A percentile compares a stretch with the other conserved stretches of the same genome.
These are phyloP conservation scores for Lepus townsendii DNA, from an alignment of 2,797 vertebrate genomes.

Conservation along the genomic window DNA sequence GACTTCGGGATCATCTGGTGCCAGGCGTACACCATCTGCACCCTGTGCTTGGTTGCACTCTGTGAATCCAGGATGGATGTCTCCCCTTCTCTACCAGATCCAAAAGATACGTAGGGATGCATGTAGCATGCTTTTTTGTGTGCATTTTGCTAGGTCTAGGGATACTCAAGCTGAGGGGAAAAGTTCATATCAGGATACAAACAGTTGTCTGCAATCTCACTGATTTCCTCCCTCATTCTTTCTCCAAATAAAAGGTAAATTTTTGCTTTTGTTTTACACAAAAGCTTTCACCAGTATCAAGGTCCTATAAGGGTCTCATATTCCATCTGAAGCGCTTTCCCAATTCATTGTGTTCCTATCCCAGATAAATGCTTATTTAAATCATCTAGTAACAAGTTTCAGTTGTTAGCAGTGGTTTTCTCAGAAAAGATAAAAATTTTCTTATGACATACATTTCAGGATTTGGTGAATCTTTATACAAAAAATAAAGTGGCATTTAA, in stretches of 20 bases:
- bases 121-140: not conserved
- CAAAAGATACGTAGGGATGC: not conserved
- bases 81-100: not conserved
- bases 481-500: conserved; percentile 47
- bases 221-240: not conserved
- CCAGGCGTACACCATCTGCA: not conserved
- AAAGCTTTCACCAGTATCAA: not conserved
- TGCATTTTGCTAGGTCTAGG: not conserved
- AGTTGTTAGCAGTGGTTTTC: conserved; percentile 32
- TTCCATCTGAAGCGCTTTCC: not conserved
- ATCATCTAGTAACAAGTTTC: not conserved
- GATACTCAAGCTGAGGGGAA: not conserved
- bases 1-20: not conserved
- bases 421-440: conserved; percentile 30
- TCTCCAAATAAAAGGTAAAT: conserved; percentile 2
- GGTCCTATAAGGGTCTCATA: not conserved
- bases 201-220: not conserved
- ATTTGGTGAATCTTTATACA: conserved; percentile 34
- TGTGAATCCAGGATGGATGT: not conserved
- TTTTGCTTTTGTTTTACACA: not conserved
- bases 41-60: not conserved
- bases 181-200: not conserved
- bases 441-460: conserved; percentile 11
- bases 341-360: not conserved
- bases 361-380: conserved; percentile 27